phyloP scores from a whole-genome alignment of 2,888 invertebrate species.

The Eupithecia abbreviata region DNA sequence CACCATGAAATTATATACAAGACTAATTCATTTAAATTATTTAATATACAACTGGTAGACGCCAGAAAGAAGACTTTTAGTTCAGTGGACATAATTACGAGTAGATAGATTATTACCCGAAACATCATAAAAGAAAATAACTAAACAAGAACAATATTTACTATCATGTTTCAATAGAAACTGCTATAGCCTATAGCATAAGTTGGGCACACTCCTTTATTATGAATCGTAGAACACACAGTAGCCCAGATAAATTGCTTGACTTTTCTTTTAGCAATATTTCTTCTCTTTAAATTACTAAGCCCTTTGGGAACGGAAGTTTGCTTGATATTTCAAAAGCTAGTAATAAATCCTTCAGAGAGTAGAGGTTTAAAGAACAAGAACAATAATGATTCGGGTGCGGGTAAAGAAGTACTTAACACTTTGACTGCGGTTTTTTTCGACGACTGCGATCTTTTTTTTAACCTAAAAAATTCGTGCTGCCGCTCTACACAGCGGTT shows the following conservation, averaged over 20 bases:
- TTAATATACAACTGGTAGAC: neutral
- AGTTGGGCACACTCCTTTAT: neutral
- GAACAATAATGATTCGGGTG: neutral
- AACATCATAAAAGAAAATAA: too few species aligned
- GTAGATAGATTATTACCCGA: too few species aligned
- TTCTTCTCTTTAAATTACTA: conserved; percentile 25
- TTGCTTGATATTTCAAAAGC: conserved; percentile 20
- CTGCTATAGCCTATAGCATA: neutral
- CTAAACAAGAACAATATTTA: too few species aligned
- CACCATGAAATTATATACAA: neutral
- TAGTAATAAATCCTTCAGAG: conserved; percentile 19
- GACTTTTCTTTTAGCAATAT: conserved; percentile 37
- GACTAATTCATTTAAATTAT: too few species aligned
- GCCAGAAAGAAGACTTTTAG: neutral
- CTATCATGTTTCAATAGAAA: neutral
- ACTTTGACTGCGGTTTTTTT: too few species aligned
- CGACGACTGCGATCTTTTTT: too few species aligned
- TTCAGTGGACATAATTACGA: neutral
- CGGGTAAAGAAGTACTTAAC: neutral
- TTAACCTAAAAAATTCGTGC: too few species aligned
- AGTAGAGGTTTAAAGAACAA: conserved; percentile 1
- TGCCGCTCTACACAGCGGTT: too few species aligned
- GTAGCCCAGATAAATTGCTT: conserved; percentile 23
- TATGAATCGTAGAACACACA: conserved; percentile 15
- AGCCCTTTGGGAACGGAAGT: conserved; percentile 9